Conservation (phyloP, 2,797 vertebrate species). For the Thripadectes ignobilis region DNA sequence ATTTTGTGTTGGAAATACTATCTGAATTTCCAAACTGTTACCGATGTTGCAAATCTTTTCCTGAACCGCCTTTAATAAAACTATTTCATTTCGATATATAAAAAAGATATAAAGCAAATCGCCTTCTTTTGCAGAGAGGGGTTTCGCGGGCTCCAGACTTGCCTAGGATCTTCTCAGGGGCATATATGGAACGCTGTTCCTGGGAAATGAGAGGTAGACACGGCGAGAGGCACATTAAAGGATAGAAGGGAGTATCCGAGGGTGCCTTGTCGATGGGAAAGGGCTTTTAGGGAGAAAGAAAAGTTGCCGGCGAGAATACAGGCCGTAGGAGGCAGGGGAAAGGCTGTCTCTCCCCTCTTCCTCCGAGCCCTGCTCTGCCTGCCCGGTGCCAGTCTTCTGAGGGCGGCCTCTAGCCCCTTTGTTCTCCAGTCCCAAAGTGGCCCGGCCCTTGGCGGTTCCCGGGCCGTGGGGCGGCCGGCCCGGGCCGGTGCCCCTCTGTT, state of each 20-base stretch:
- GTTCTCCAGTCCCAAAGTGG: neutral
- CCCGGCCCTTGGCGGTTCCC: neutral
- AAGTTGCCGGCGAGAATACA: neutral
- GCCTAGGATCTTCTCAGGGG: neutral
- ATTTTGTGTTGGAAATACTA: constrained; percentile 37
- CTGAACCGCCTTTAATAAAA: constrained; percentile 68
- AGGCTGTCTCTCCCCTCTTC: neutral
- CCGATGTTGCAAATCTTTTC: constrained; percentile 1
- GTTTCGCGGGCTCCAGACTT: neutral
- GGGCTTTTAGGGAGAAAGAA: neutral
- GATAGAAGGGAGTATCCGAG: neutral
- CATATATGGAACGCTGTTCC: neutral
- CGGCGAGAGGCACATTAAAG: neutral
- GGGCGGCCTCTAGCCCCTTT: neutral
- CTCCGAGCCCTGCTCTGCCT: neutral
- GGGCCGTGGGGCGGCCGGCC: neutral
- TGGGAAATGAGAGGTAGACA: neutral
- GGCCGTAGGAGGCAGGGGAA: neutral
- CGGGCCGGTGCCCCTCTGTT: neutral
- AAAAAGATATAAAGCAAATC: neutral
- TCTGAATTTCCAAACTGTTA: constrained; percentile 35
- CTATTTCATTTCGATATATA: constrained; percentile 25
- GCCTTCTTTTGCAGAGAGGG: neutral
- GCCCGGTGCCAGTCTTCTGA: neutral
- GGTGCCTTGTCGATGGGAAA: neutral